A percentile compares a stretch with the other conserved stretches of the same genome.
phyloP scores from a whole-genome alignment of 1,140 invertebrate species.

The Papilio polytes region DNA sequence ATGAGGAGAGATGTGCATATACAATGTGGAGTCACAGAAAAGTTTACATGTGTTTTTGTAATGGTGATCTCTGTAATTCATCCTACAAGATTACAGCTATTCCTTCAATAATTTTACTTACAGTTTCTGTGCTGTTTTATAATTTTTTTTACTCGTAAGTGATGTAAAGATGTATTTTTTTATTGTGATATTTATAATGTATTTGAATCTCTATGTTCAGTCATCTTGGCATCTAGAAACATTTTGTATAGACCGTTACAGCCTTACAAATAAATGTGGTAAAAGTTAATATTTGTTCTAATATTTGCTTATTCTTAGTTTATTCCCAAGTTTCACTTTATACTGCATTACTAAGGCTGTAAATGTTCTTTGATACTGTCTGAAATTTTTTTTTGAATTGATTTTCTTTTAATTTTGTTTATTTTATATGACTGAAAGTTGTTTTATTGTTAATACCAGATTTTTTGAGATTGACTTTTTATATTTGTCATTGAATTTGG shows the following conservation, averaged over 20 bases:
- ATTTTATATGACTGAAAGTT: neutral
- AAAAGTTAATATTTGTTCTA: no score
- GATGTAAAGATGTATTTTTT: neutral
- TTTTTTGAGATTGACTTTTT: no score
- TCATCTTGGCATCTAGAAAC: neutral
- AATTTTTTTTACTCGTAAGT: conserved; percentile 46
- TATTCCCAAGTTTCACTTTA: no score
- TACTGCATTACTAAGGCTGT: no score
- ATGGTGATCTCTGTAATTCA: conserved; percentile 94
- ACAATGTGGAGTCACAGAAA: conserved; percentile 91
- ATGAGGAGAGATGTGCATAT: conserved; percentile 94
- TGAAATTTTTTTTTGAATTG: neutral
- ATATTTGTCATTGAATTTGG: no score
- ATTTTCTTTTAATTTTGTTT: neutral
- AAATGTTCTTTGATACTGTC: neutral
- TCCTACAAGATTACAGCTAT: conserved; percentile 46
- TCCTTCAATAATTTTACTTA: conserved; percentile 44
- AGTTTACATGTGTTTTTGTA: conserved; percentile 96
- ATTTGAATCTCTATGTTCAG: conserved; percentile 21
- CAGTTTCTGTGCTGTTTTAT: conserved; percentile 50
- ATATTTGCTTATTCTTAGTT: no score
- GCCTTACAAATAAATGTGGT: neutral
- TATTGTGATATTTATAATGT: conserved; percentile 31
- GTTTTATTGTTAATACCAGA: neutral
- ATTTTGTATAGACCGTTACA: neutral